Conservation (phyloP, 2,797 vertebrate genomes). For the Falco concolor region DNA sequence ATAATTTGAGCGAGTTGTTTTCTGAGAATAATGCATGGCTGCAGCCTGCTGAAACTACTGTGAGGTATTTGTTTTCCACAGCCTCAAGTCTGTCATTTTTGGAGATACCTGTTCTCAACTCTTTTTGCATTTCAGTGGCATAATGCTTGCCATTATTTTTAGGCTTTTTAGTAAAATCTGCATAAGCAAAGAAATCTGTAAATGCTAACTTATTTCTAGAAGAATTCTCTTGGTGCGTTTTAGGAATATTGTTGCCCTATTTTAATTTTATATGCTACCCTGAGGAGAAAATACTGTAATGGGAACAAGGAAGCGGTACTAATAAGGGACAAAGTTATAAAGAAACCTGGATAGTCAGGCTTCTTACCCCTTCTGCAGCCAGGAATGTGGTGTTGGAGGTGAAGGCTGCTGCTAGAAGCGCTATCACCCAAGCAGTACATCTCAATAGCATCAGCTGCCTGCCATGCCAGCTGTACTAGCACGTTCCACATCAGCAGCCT, state of each 20-base stretch:
- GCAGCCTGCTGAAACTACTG: not conserved
- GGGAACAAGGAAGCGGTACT: not conserved
- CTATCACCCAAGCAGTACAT: not conserved
- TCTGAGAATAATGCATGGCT: conserved; percentile 4
- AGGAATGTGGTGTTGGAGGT: not conserved
- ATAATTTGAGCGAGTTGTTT: conserved; percentile 11
- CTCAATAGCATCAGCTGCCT: not conserved
- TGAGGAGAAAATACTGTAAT: not conserved
- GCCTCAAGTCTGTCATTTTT: not conserved
- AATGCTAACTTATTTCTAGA: not conserved
- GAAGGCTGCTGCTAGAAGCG: not conserved
- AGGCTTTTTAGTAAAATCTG: not conserved
- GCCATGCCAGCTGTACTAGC: not conserved
- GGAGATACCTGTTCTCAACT: not conserved
- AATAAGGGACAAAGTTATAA: not conserved
- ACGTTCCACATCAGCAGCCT: not conserved
- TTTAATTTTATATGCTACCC: not conserved
- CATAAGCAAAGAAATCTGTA: not conserved
- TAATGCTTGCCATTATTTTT: not conserved
- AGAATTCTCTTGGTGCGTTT: not conserved
- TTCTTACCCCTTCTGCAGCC: not conserved
- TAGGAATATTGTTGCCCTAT: not conserved
- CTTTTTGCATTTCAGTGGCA: not conserved
- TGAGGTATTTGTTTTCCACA: not conserved
- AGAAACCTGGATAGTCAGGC: not conserved